Evolutionary conservation across 2,888 invertebrate species (phyloP).

Genomic region (Aspidiotus rigidus): DNA sequence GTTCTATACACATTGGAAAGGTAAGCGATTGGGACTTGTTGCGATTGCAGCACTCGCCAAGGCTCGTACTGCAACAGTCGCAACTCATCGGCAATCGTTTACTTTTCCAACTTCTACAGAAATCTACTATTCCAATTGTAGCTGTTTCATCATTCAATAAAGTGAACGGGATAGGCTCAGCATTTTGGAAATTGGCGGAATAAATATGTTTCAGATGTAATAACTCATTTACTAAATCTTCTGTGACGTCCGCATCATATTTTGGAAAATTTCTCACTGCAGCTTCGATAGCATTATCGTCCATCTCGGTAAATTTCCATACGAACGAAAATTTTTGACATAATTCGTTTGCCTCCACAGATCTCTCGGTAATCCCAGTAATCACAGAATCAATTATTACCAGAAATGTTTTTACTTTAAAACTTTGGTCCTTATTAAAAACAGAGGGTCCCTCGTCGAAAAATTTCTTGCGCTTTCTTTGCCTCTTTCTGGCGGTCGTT

Average conservation of each 20-base stretch:
- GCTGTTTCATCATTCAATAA: too few species aligned
- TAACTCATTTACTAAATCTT: not conserved
- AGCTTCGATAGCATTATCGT: not conserved
- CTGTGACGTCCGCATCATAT: not conserved
- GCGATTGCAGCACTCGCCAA: too few species aligned
- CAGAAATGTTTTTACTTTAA: constrained; percentile 4
- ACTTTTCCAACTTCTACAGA: too few species aligned
- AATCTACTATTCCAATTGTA: too few species aligned
- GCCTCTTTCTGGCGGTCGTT: too few species aligned
- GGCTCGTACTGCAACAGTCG: too few species aligned
- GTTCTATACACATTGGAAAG: too few species aligned
- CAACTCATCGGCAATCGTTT: too few species aligned
- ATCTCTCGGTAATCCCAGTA: constrained; percentile 1
- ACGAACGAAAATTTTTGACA: constrained; percentile 1
- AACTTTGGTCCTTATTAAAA: not conserved
- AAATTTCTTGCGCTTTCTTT: not conserved
- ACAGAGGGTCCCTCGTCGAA: not conserved
- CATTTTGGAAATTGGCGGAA: constrained; percentile 6
- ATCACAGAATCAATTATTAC: constrained; percentile 5
- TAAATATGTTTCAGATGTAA: not conserved
- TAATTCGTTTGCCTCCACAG: not conserved
- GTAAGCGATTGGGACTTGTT: too few species aligned
- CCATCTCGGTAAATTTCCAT: not conserved
- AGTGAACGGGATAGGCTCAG: not conserved
- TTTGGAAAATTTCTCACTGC: constrained; percentile 1